These are phyloP conservation scores for Amphipyra tragopoginis DNA, from an alignment of 2,888 invertebrate species.

Conservation along the genomic window DNA sequence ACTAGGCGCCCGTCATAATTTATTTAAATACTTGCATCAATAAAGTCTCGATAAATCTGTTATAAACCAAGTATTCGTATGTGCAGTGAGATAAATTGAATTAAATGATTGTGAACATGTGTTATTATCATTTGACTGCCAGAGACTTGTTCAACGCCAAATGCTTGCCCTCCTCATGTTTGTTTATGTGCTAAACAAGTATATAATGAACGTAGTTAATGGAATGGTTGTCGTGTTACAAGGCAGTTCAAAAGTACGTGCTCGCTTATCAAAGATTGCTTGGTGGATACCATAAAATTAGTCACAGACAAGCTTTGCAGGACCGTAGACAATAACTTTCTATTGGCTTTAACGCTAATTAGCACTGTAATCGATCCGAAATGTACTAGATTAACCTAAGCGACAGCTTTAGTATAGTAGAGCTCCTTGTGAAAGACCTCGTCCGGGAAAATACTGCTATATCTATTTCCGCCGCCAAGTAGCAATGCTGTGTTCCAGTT, in stretches of 20 bases:
- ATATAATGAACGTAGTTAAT: no score
- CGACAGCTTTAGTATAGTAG: no score
- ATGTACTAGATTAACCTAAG: no score
- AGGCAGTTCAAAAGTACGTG: background rate
- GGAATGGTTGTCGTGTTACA: background rate
- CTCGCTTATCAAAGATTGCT: background rate
- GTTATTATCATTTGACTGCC: conserved; percentile 46
- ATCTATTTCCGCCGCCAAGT: no score
- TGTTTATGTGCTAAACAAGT: conserved; percentile 18
- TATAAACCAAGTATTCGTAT: conserved; percentile 11
- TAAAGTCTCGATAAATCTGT: conserved; percentile 41
- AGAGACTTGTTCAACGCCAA: conserved; percentile 38
- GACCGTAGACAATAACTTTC: background rate
- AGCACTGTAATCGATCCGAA: background rate
- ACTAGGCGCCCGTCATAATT: conserved; percentile 52
- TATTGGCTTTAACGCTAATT: background rate
- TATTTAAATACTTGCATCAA: conserved; percentile 53
- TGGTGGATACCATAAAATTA: background rate
- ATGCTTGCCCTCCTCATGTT: conserved; percentile 19
- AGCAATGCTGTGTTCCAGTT: no score
- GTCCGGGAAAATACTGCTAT: no score
- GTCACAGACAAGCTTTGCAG: background rate
- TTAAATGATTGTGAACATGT: conserved; percentile 41
- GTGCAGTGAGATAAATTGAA: conserved; percentile 37
- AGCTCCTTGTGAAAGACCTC: no score